These are phyloP conservation scores for Folsomia manolachei DNA, from an alignment of 2,888 invertebrate genomes.

Conservation along the genomic window DNA sequence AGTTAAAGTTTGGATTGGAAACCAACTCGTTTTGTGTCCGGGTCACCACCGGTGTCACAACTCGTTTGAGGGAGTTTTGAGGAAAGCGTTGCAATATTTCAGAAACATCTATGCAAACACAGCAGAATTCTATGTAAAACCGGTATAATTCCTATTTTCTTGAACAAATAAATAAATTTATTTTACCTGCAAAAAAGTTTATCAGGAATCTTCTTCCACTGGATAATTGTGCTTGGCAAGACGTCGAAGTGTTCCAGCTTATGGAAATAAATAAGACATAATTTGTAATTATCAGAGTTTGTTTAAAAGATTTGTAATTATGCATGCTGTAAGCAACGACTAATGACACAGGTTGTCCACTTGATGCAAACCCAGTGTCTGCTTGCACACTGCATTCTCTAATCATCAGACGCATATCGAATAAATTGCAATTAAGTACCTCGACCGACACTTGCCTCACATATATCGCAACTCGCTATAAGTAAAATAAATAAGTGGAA, in stretches of 20 bases:
- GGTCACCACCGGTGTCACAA: constrained; percentile 18
- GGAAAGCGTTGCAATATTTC: background rate
- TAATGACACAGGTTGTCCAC: no score
- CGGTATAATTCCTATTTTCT: background rate
- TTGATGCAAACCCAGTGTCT: no score
- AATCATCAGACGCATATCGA: no score
- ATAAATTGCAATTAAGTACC: no score
- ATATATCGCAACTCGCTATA: no score
- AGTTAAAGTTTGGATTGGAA: background rate
- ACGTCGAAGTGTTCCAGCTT: background rate
- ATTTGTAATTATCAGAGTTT: no score
- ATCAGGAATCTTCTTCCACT: background rate
- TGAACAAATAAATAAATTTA: background rate
- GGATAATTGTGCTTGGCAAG: background rate
- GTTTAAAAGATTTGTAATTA: no score
- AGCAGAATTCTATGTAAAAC: background rate
- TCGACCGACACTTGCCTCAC: no score
- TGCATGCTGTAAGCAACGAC: no score
- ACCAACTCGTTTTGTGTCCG: constrained; percentile 12
- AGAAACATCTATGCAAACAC: constrained; percentile 1
- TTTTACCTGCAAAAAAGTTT: background rate
- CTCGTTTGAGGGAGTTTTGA: background rate
- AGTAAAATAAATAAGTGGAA: no score
- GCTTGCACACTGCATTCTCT: no score
- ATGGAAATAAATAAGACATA: no score